A percentile compares a stretch with the other conserved stretches of the same genome.
phyloP scores from a whole-genome alignment of 1,140 invertebrate genomes.

The Zaprionus kolodkinae region DNA sequence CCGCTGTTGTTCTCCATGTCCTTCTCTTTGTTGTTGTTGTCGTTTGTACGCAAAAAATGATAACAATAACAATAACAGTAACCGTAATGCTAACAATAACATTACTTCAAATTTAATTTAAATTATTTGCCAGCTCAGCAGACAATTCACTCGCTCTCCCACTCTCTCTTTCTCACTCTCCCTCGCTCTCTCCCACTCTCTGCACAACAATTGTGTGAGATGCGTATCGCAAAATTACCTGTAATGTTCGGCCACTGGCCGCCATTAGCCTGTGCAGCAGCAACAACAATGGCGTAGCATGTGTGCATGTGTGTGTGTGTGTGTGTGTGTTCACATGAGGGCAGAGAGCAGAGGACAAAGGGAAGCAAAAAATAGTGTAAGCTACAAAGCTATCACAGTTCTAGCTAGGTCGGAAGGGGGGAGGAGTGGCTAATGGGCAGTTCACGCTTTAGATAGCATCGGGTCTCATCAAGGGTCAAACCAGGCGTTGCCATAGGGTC shows the following conservation, averaged over 20 bases:
- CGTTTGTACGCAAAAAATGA: slow-evolving; percentile 20
- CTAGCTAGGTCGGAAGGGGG: neutral
- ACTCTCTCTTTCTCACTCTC: neutral
- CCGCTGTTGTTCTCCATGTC: neutral
- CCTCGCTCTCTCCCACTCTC: neutral
- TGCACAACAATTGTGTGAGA: slow-evolving; percentile 69
- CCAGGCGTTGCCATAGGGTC: slow-evolving; percentile 8
- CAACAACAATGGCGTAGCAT: slow-evolving; percentile 20
- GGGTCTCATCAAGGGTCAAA: slow-evolving; percentile 31
- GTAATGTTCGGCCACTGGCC: slow-evolving; percentile 51
- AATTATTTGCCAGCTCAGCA: slow-evolving; percentile 63
- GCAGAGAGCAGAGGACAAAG: neutral
- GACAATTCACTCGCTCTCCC: neutral
- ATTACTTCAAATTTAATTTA: slow-evolving; percentile 82
- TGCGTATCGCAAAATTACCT: slow-evolving; percentile 75
- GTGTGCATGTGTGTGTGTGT: neutral
- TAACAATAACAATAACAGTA: slow-evolving; percentile 72
- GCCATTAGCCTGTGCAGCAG: slow-evolving; percentile 48
- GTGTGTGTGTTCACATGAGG: slow-evolving; percentile 27
- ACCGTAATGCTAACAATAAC: slow-evolving; percentile 74
- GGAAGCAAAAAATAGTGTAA: slow-evolving; percentile 11
- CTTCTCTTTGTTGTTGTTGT: neutral
- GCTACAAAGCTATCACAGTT: slow-evolving; percentile 19
- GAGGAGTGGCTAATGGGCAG: slow-evolving; percentile 31
- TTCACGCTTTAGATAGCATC: slow-evolving; percentile 51